Conservation (phyloP, 1,140 invertebrate species). For the Drosophila sp. region DNA sequence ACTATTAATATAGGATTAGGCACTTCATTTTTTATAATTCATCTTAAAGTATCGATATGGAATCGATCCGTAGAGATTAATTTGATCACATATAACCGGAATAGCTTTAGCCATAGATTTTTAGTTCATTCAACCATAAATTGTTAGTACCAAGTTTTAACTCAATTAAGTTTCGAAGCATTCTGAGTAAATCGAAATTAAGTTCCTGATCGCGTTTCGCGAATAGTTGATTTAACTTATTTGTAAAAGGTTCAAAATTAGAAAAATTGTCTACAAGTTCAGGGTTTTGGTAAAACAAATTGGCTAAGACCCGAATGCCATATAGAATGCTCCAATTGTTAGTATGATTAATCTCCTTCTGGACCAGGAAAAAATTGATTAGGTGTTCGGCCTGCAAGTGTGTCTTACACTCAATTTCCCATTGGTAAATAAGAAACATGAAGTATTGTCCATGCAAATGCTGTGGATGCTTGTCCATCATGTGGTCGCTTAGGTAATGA, state of each 20-base stretch:
- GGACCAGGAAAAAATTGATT: constrained; percentile 26
- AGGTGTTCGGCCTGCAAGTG: constrained; percentile 33
- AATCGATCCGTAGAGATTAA: too few species aligned
- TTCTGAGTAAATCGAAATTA: constrained; percentile 9
- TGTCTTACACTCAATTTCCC: constrained; percentile 34
- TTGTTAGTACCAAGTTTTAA: background rate
- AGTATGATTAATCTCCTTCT: background rate
- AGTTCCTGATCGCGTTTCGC: constrained; percentile 31
- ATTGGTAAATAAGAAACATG: constrained; percentile 60
- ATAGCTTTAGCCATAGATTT: background rate
- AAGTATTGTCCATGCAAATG: constrained; percentile 53
- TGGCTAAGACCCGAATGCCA: constrained; percentile 57
- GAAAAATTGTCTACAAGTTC: constrained; percentile 51
- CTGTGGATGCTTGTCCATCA: constrained; percentile 32
- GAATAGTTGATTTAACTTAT: constrained; percentile 32
- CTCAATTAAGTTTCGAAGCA: constrained; percentile 21
- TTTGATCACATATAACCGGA: too few species aligned
- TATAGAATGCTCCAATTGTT: constrained; percentile 28
- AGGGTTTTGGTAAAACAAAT: constrained; percentile 49
- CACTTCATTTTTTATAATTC: background rate
- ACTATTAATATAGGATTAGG: background rate
- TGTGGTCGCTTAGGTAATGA: constrained; percentile 41
- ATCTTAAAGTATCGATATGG: too few species aligned
- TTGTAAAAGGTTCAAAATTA: constrained; percentile 9
- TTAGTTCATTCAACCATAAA: background rate